These are phyloP conservation scores for Bergia puertoricense DNA, from an alignment of 92 coral and sea anemone genomes.

Conservation along the genomic window DNA sequence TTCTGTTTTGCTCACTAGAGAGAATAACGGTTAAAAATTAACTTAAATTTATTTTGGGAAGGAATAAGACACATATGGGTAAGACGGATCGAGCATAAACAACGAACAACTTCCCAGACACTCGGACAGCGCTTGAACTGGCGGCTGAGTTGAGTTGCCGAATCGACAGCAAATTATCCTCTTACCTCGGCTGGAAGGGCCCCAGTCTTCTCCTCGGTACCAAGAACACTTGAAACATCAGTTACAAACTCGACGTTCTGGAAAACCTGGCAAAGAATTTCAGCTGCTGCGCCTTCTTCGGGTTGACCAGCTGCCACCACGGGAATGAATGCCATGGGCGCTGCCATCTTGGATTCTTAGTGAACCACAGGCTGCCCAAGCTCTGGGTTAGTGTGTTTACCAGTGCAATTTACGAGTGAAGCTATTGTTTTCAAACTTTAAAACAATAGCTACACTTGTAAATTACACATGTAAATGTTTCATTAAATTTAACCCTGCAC, in stretches of 20 bases:
- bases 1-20: not conserved
- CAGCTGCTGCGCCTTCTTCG: not conserved
- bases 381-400: not conserved
- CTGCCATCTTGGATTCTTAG: not conserved
- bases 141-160: not conserved
- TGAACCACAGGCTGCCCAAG: not conserved
- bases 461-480: no score
- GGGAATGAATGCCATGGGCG: not conserved
- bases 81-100: not conserved
- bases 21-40: not conserved
- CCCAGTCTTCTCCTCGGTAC: not conserved
- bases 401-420: no score
- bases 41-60: no score
- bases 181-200: not conserved
- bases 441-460: no score
- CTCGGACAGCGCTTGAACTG: not conserved
- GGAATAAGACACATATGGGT: not conserved
- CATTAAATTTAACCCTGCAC: no score
- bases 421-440: no score
- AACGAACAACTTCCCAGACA: no score
- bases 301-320: not conserved
- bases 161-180: not conserved
- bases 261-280: slow-evolving; percentile 17
- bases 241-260: slow-evolving; percentile 14
- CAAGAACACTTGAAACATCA: slow-evolving; percentile 24